phyloP scores from a whole-genome alignment of 2,888 invertebrate genomes.

The Lumbricus terrestris region DNA sequence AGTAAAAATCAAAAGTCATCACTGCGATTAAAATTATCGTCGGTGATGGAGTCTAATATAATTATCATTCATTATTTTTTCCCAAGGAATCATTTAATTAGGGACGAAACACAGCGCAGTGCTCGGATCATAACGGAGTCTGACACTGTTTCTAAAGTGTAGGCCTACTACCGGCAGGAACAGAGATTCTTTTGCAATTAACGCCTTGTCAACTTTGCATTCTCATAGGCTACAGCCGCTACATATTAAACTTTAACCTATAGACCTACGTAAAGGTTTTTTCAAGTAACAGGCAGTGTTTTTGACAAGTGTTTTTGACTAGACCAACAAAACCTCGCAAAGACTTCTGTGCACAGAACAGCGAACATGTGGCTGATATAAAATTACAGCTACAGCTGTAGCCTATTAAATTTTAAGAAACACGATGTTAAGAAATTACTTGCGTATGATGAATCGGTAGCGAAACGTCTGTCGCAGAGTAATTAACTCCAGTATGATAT shows the following conservation, averaged over 20 bases:
- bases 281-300: background rate
- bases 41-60: too few species aligned
- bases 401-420: too few species aligned
- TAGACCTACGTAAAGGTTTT: background rate
- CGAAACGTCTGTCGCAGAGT: background rate
- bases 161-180: too few species aligned
- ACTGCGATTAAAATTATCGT: background rate
- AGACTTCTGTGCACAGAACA: background rate
- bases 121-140: too few species aligned
- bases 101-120: background rate
- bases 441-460: too few species aligned
- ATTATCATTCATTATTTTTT: background rate
- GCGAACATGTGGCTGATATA: too few species aligned
- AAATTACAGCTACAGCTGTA: background rate
- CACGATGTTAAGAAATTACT: background rate
- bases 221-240: too few species aligned
- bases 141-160: too few species aligned
- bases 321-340: background rate
- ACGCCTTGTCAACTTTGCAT: too few species aligned
- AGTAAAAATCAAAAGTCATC: background rate
- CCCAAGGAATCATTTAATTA: too few species aligned
- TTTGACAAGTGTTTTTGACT: background rate
- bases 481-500: background rate
- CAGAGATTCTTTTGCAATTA: too few species aligned
- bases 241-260: too few species aligned